These are phyloP conservation scores for Pararge aegeria DNA, from an alignment of 1,140 invertebrate species.

Conservation along the genomic window DNA sequence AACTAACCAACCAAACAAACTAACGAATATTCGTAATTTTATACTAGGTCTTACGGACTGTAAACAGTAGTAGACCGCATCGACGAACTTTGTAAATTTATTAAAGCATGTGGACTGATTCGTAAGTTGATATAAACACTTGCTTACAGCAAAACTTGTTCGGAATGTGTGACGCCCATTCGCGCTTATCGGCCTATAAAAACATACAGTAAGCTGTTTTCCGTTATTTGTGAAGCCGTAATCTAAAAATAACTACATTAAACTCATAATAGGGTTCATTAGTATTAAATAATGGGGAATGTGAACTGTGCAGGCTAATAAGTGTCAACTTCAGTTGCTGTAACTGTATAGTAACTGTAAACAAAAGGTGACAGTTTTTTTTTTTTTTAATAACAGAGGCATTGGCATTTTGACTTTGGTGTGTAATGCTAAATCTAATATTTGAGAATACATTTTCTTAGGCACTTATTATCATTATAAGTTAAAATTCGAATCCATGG, in stretches of 20 bases:
- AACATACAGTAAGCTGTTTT: constrained; percentile 32
- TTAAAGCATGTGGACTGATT: constrained; percentile 38
- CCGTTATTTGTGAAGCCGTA: constrained; percentile 28
- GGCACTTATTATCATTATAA: too few species aligned
- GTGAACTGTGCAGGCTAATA: constrained; percentile 3
- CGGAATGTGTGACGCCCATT: constrained; percentile 35
- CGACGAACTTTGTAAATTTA: constrained; percentile 33
- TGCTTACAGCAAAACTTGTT: constrained; percentile 28
- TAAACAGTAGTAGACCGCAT: not conserved
- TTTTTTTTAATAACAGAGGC: constrained; percentile 8
- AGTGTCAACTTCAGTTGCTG: constrained; percentile 11
- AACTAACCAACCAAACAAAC: not conserved
- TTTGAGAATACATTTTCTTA: too few species aligned
- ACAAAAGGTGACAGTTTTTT: constrained; percentile 24
- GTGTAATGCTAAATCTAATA: not conserved
- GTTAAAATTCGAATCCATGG: too few species aligned
- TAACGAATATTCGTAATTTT: constrained; percentile 11
- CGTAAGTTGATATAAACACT: constrained; percentile 52
- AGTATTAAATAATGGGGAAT: constrained; percentile 8
- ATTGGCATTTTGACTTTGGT: not conserved
- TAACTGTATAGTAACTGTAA: too few species aligned
- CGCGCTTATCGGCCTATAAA: constrained; percentile 28
- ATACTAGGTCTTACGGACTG: not conserved
- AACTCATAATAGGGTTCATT: constrained; percentile 13
- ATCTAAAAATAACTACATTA: constrained; percentile 35